Base-by-base conservation (phyloP, 2,113 vertebrate species). In the Herpetotheres cachinnans region DNA sequence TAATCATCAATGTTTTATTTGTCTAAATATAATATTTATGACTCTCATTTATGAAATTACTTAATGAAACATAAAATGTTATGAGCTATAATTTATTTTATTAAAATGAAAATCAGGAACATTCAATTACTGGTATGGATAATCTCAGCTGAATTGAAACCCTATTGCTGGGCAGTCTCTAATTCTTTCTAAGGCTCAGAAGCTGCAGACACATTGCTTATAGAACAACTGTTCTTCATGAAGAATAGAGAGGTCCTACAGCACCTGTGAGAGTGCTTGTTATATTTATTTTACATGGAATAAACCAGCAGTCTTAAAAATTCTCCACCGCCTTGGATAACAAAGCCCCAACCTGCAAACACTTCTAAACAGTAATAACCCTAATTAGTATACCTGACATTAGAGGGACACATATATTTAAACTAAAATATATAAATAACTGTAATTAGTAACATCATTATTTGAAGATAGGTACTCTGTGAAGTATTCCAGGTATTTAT, bases 1-100 rank as follows among this genome's bases (percentile, higher is more conserved):
- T 76, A 86, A 46, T 72, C 84, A 94, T 85, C 70, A 93, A 94
- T 85, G 81, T 96, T 95, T 90, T 95, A 86, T 92, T 95, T 93
- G 47, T 94, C 55, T 82, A 79, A 86, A 91, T 96, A 84, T 36
- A 95, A 89, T 91, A 93, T 94, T 94, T 93, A 92, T 78, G 20
- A 77, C 30, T 77, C 16, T 77, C 62, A 87, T 92, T 86, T 82
- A 81, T 55, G 32, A 92, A 89, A 96, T 79, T 87, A 84, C 50
- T 82, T 86, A 91, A 82, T 90, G 84, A 93, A 94, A 87, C 62
- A 62, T 89, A 86, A 93, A 82, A 93, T 67, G 21, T 87, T 93
- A 73, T 73, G 44, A 70, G 36, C 38, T 88, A 32, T 83, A 81
- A 90, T 91, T 96, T 63, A 73, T 86, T 94, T 86, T 73, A 88